Evolutionary conservation across 2,113 vertebrate species (phyloP).

Genomic region (Salvelinus sp.): DNA sequence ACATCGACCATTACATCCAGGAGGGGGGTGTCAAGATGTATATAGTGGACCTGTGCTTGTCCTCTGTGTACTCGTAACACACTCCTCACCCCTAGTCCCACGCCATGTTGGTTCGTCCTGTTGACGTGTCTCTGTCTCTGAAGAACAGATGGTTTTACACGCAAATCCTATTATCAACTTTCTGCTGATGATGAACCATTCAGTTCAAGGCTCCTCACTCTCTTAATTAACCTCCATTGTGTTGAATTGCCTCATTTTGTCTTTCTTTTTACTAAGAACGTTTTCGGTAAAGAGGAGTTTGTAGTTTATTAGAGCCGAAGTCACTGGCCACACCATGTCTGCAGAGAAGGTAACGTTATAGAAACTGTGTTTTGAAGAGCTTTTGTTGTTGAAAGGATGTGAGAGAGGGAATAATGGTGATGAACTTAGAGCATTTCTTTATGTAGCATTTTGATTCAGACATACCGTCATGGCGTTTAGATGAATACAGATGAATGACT

Average conservation of each 20-base stretch:
- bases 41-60: not conserved
- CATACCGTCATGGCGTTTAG: not conserved
- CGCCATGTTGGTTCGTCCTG: slow-evolving; percentile 44
- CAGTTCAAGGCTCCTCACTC: slow-evolving; percentile 59
- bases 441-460: not conserved
- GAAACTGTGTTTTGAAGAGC: not conserved
- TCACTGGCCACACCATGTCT: slow-evolving; percentile 61
- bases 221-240: slow-evolving; percentile 37
- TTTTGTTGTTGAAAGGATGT: not conserved
- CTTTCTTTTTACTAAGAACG: slow-evolving; percentile 21
- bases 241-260: slow-evolving; percentile 23
- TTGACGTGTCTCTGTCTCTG: slow-evolving; percentile 57
- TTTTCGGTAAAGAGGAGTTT: not conserved
- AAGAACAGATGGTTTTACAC: slow-evolving; percentile 75
- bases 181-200: slow-evolving; percentile 74
- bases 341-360: slow-evolving; percentile 71
- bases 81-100: not conserved
- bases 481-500: too few relatives aligned
- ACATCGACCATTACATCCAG: not conserved
- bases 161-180: slow-evolving; percentile 81
- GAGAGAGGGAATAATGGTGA: not conserved
- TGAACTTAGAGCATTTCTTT: too few relatives aligned
- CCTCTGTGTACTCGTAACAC: not conserved
- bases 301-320: slow-evolving; percentile 26
- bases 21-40: not conserved